phyloP scores from a whole-genome alignment of 2,113 vertebrate genomes.

The Daphoenositta chrysoptera region DNA sequence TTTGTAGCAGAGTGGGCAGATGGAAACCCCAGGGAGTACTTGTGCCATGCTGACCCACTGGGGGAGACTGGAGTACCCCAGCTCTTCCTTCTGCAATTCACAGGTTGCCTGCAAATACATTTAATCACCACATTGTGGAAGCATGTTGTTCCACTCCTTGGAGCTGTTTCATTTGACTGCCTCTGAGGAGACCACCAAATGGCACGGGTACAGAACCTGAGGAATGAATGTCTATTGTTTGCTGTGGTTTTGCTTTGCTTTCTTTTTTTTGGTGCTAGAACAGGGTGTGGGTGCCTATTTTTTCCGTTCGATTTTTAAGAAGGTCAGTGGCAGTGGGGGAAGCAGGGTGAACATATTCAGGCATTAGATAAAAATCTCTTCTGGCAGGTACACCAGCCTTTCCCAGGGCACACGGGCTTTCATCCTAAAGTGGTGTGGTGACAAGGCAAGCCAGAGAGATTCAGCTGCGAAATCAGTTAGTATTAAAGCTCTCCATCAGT shows the following conservation, averaged over 20 bases:
- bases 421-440: background rate
- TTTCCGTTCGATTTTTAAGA: constrained; percentile 38
- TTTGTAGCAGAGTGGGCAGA: background rate
- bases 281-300: constrained; percentile 37
- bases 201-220: background rate
- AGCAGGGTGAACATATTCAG: background rate
- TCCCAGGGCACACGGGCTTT: background rate
- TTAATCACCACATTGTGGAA: background rate
- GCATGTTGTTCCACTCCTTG: background rate
- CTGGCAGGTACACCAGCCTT: background rate
- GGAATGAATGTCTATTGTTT: constrained; percentile 58
- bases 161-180: background rate
- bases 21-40: background rate
- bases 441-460: background rate
- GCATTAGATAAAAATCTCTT: background rate
- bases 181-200: background rate
- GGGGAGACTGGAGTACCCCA: background rate
- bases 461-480: background rate
- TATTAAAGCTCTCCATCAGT: background rate
- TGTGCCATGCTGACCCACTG: accelerated
- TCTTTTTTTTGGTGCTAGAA: background rate
- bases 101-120: background rate
- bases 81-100: background rate
- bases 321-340: background rate
- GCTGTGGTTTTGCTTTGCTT: background rate